phyloP scores from a whole-genome alignment of 1,140 invertebrate species.

The Philopotamus ludificatus region DNA sequence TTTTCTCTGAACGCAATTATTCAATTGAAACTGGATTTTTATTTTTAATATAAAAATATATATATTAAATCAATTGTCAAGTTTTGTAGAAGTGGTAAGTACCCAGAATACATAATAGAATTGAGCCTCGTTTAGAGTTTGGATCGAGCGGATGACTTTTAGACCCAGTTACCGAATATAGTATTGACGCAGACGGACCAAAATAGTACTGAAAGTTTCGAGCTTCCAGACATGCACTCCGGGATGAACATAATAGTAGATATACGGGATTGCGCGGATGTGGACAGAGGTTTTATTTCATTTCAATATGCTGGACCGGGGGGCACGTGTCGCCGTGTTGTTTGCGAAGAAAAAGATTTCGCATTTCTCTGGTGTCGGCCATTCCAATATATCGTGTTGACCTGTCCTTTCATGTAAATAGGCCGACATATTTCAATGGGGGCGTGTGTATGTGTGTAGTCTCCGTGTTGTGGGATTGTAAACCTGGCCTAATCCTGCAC shows the following conservation, averaged over 20 bases:
- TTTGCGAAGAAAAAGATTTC: slow-evolving; percentile 8
- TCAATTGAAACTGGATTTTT: too few species aligned
- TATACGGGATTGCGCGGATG: neutral
- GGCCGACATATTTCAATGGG: slow-evolving; percentile 2
- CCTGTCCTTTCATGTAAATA: slow-evolving; percentile 24
- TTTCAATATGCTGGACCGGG: too few species aligned
- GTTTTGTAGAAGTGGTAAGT: too few species aligned
- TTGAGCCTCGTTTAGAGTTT: too few species aligned
- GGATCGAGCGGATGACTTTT: neutral
- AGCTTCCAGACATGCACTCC: too few species aligned
- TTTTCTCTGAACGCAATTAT: too few species aligned
- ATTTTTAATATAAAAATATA: too few species aligned
- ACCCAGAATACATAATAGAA: too few species aligned
- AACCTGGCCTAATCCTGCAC: slow-evolving; percentile 19
- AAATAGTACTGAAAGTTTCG: slow-evolving; percentile 6
- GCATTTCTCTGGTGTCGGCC: slow-evolving; percentile 19
- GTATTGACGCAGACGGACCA: slow-evolving; percentile 12
- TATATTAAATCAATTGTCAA: too few species aligned
- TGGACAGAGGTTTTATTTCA: slow-evolving; percentile 17
- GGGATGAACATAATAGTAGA: too few species aligned
- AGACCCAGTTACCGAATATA: slow-evolving; percentile 23
- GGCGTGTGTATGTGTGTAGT: neutral
- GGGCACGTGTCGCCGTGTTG: neutral
- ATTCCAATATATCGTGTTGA: slow-evolving; percentile 28
- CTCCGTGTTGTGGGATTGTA: neutral